Evolutionary conservation across 30 jellyfish, hydroid and myxozoan species (phyloP).

Genomic region (Aurelia sp.): DNA sequence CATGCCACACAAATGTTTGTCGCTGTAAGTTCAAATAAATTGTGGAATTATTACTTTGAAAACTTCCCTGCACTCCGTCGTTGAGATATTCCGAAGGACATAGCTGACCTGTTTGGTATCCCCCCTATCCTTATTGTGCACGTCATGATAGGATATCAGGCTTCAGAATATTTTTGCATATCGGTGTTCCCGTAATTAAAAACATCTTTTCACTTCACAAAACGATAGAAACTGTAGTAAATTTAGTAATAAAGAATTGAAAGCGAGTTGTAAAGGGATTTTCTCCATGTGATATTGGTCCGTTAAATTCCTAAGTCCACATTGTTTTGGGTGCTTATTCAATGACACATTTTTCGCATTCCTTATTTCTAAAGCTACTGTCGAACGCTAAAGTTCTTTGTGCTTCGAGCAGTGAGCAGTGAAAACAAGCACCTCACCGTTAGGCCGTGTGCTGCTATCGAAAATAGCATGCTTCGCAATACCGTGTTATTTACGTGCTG

Average conservation of each 20-base stretch:
- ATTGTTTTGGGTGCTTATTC: slow-evolving; percentile 59
- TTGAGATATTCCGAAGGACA: too few relatives aligned
- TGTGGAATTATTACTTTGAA: too few relatives aligned
- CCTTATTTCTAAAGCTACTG: slow-evolving; percentile 63
- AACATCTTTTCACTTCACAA: not conserved
- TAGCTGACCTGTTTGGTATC: too few relatives aligned
- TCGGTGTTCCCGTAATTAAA: too few relatives aligned
- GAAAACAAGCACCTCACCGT: slow-evolving; percentile 41
- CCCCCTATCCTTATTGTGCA: too few relatives aligned
- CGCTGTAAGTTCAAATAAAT: too few relatives aligned
- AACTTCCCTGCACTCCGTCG: too few relatives aligned
- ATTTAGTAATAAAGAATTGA: slow-evolving; percentile 16
- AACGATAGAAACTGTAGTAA: not conserved
- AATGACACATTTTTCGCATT: slow-evolving; percentile 58
- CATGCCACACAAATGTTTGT: too few relatives aligned
- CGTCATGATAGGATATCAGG: too few relatives aligned
- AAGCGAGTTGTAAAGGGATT: slow-evolving; percentile 14
- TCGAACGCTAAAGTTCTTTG: slow-evolving; percentile 46
- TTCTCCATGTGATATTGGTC: slow-evolving; percentile 50
- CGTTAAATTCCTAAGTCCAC: slow-evolving; percentile 76
- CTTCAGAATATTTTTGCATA: too few relatives aligned
- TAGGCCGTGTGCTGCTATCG: slow-evolving; percentile 1
- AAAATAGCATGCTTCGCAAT: slow-evolving; percentile 18
- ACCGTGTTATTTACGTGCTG: slow-evolving; percentile 23
- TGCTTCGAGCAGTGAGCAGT: slow-evolving; percentile 55